Conservation (phyloP, 1,140 invertebrate genomes). For the Dreissena rostriformis region DNA sequence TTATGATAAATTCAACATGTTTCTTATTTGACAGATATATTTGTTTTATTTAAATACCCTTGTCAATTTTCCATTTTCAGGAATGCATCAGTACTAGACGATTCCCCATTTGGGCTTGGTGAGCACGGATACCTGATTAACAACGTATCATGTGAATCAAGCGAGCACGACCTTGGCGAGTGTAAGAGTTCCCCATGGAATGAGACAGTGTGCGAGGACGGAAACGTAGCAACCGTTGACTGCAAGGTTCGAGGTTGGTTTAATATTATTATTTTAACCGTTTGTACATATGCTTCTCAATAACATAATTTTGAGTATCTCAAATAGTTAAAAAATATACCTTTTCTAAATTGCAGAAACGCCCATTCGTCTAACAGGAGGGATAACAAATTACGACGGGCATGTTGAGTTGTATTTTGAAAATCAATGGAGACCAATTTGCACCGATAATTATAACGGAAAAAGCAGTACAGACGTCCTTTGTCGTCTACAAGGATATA, state of each 20-base stretch:
- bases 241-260: slow-evolving; percentile 1
- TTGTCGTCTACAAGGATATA: not conserved
- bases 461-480: not conserved
- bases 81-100: slow-evolving; percentile 1
- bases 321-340: too few relatives aligned
- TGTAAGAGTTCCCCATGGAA: not conserved
- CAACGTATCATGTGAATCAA: not conserved
- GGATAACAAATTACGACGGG: not conserved
- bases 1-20: too few relatives aligned
- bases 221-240: slow-evolving; percentile 5
- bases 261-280: too few relatives aligned
- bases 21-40: too few relatives aligned
- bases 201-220: not conserved
- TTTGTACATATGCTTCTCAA: too few relatives aligned
- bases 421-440: not conserved
- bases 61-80: not conserved
- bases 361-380: not conserved
- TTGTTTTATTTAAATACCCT: too few relatives aligned
- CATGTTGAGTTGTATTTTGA: not conserved
- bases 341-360: not conserved
- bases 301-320: too few relatives aligned
- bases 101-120: not conserved
- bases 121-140: not conserved
- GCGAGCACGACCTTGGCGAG: not conserved
- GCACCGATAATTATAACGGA: too few relatives aligned